These are phyloP conservation scores for Psilanteris sp. DNA, from an alignment of 1,140 invertebrate genomes.

Conservation along the genomic window DNA sequence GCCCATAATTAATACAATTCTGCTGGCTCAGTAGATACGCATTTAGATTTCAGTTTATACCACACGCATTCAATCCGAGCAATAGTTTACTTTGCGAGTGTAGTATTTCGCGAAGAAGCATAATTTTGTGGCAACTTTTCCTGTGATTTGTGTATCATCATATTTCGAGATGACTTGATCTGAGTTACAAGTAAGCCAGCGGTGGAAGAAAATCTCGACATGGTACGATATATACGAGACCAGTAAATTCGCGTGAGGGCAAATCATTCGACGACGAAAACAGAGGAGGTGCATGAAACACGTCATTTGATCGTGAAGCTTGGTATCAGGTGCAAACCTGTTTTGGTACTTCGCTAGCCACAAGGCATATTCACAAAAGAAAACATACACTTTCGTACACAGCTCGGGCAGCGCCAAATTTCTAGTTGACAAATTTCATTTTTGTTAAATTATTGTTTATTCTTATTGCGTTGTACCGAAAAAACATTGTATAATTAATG, in stretches of 20 bases:
- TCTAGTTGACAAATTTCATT: too few species aligned
- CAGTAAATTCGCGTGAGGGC: slow-evolving; percentile 40
- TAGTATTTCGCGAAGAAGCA: slow-evolving; percentile 39
- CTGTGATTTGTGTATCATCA: slow-evolving; percentile 53
- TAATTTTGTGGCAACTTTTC: slow-evolving; percentile 55
- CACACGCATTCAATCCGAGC: slow-evolving; percentile 36
- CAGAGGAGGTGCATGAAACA: slow-evolving; percentile 72
- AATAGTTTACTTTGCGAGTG: slow-evolving; percentile 31
- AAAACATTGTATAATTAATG: too few species aligned
- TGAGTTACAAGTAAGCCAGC: slow-evolving; percentile 13
- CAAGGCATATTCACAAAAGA: slow-evolving; percentile 67
- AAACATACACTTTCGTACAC: slow-evolving; percentile 65
- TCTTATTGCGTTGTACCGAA: too few species aligned
- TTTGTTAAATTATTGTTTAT: too few species aligned
- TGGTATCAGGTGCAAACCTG: slow-evolving; percentile 79
- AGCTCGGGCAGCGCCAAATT: too few species aligned
- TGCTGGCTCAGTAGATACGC: slow-evolving; percentile 1
- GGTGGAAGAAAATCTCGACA: slow-evolving; percentile 47
- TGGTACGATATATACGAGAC: slow-evolving; percentile 39
- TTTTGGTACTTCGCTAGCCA: slow-evolving; percentile 66
- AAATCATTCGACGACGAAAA: slow-evolving; percentile 52
- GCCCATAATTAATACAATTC: slow-evolving; percentile 50
- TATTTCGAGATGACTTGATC: slow-evolving; percentile 54
- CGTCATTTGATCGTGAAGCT: slow-evolving; percentile 77
- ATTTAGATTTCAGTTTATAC: slow-evolving; percentile 7